A percentile compares a stretch with the other conserved stretches of the same genome.
These are phyloP conservation scores for Cinara cedri DNA, from an alignment of 2,888 invertebrate genomes.

Conservation along the genomic window DNA sequence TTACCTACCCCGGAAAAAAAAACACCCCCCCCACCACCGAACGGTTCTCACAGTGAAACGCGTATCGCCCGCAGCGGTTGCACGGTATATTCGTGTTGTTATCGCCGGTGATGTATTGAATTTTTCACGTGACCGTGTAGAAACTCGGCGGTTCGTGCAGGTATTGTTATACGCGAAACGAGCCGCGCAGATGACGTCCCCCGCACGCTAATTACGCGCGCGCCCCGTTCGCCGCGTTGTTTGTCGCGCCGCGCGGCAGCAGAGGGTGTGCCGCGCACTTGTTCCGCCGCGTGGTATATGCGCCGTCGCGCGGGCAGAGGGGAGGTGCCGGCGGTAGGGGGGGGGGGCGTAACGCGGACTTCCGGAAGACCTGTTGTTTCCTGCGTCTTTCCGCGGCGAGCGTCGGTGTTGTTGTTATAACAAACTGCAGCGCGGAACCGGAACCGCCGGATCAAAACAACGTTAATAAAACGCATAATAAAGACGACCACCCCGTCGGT, in stretches of 20 bases:
- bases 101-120: too few relatives aligned
- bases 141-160: too few relatives aligned
- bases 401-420: too few relatives aligned
- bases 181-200: conserved; percentile 33
- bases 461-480: neutral
- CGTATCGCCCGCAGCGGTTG: too few relatives aligned
- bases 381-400: conserved; percentile 11
- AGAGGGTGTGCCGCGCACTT: conserved; percentile 48
- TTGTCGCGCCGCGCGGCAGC: neutral
- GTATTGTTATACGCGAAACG: too few relatives aligned
- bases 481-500: neutral
- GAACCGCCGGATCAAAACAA: conserved; percentile 43
- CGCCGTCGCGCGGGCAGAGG: neutral
- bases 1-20: too few relatives aligned
- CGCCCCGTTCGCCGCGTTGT: conserved; percentile 14
- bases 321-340: neutral
- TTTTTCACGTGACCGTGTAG: too few relatives aligned
- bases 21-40: too few relatives aligned
- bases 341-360: conserved; percentile 14
- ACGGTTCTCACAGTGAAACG: too few relatives aligned
- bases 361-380: conserved; percentile 55
- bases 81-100: too few relatives aligned
- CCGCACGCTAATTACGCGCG: conserved; percentile 44
- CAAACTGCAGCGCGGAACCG: neutral
- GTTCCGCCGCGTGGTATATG: conserved; percentile 44